phyloP scores from a whole-genome alignment of 2,113 vertebrate genomes.

The Lophochroa leadbeateri region DNA sequence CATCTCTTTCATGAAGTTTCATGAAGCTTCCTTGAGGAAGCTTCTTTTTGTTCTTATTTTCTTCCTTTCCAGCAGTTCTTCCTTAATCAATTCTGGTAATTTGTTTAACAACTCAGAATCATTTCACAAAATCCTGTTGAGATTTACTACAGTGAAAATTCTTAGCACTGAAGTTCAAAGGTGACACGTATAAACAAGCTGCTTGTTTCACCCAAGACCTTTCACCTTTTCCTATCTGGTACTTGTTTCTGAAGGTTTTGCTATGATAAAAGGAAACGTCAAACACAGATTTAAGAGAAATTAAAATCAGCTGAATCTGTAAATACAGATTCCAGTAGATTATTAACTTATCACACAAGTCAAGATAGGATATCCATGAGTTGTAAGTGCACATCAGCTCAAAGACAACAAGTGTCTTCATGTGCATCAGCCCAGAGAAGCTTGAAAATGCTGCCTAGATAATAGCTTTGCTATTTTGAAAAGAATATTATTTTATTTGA shows the following conservation, averaged over 20 bases:
- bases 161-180: not conserved
- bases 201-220: not conserved
- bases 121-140: not conserved
- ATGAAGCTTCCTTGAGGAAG: not conserved
- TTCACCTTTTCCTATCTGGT: not conserved
- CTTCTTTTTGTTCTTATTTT: not conserved
- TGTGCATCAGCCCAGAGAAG: not conserved
- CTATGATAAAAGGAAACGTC: not conserved
- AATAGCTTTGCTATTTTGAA: not conserved
- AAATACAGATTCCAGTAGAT: not conserved
- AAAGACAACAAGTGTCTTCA: not conserved
- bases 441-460: not conserved
- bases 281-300: not conserved
- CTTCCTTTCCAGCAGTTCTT: not conserved
- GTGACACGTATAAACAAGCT: not conserved
- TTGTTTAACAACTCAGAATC: not conserved
- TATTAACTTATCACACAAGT: accelerated
- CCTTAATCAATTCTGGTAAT: not conserved
- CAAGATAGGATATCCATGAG: not conserved
- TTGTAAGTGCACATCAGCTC: not conserved
- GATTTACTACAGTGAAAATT: not conserved
- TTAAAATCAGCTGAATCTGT: not conserved
- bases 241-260: not conserved
- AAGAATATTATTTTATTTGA: not conserved
- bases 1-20: not conserved